Base-by-base conservation (phyloP, 2,888 invertebrate species). In the Chrysodeixis includens region DNA sequence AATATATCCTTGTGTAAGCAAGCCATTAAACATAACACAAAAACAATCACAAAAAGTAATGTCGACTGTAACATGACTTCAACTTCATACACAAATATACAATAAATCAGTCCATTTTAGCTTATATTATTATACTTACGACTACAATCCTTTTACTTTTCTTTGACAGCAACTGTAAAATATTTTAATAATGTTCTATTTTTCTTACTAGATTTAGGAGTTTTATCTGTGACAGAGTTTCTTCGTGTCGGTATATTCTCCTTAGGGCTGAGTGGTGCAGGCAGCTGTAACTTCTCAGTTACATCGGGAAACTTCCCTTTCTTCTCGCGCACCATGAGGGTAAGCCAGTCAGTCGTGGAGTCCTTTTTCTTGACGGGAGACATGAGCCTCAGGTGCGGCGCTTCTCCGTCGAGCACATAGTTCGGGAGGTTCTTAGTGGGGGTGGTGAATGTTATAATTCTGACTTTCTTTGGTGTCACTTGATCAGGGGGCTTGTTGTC, bases 351-450 rank as follows among this genome's bases (percentile, higher is more conserved):
- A 0, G 96, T 94, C 72, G 96, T 96, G 57, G 96, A 96, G 70
- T 95, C 96, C 32, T 93, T 94, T 74, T 95, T 95, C 68, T 96
- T 96, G 32, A 95, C 96, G 0, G 97, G 97, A 0, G 97, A 97
- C 95, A 96, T 96, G 56, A 96, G 93, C 46, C 96, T 91, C 59
- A 97, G 86, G 87, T 98, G 98, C 0, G 98, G 98, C 0, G 98
- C 98, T 44, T 96, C 96, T 0, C 98, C 98, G 79, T 97, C 96
- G 14, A 97, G 77, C 0, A 97, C 97, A 81, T 96, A 98, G 91
- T 98, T 97, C 0, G 98, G 98, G 69, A 98, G 88, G 86, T 97
- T 96, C 16, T 95, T 94, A 0, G 97, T 97, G 0, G 97, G 97
- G 1, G 97, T 96, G 56, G 82, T 70, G 68, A 90, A 84, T 76